Percentiles rank a stretch among this genome's conserved stretches.
phyloP scores from a whole-genome alignment of 2,888 invertebrate genomes.

The Isotomurus palustris region DNA sequence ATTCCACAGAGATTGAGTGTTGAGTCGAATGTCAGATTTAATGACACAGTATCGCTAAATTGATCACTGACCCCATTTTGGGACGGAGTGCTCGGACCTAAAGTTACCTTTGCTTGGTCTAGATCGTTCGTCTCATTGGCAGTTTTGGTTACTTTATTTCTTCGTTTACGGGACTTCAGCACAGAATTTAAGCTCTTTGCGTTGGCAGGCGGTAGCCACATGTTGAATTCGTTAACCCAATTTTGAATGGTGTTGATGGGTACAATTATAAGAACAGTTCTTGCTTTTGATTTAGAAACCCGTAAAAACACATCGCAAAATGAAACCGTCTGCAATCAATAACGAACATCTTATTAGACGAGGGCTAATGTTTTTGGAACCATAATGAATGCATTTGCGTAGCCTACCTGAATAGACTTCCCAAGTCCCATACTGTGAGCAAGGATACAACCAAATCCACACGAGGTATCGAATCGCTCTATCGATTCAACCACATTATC shows the following conservation, averaged over 20 bases:
- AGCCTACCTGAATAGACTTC: slow-evolving; percentile 76
- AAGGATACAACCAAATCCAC: slow-evolving; percentile 93
- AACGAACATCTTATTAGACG: background rate
- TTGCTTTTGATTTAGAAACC: slow-evolving; percentile 78
- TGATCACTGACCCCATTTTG: background rate
- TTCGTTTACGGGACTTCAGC: background rate
- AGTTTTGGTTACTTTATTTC: background rate
- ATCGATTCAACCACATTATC: slow-evolving; percentile 95
- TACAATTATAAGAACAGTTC: slow-evolving; percentile 90
- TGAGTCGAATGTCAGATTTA: slow-evolving; percentile 11
- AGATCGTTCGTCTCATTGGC: background rate
- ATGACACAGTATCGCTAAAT: slow-evolving; percentile 7
- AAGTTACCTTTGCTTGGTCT: background rate
- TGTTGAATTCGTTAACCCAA: slow-evolving; percentile 95
- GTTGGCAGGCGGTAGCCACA: slow-evolving; percentile 83
- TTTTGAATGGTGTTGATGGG: slow-evolving; percentile 98
- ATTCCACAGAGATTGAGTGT: background rate
- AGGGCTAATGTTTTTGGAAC: background rate
- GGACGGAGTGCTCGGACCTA: background rate
- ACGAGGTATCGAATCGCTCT: slow-evolving; percentile 74
- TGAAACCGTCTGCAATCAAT: slow-evolving; percentile 66
- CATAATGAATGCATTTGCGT: background rate
- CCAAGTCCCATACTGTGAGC: slow-evolving; percentile 99
- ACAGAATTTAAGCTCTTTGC: background rate
- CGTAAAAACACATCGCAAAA: slow-evolving; percentile 94